Conservation (phyloP, 2,888 invertebrate species). For the Drosophila mayaguana region DNA sequence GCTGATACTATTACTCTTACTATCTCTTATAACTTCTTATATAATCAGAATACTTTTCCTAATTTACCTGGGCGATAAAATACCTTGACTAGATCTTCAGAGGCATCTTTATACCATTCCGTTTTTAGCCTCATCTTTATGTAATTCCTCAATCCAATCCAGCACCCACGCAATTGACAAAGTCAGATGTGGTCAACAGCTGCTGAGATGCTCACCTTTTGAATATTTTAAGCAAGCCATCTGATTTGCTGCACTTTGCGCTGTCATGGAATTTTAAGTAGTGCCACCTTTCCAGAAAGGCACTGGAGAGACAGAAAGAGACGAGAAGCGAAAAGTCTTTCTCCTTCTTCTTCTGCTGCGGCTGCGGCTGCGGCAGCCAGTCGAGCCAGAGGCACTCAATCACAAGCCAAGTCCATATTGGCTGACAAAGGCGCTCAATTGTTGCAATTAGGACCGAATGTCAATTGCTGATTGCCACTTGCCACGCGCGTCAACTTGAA, state of each 20-base stretch:
- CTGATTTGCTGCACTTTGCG: conserved; percentile 31
- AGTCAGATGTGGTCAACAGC: conserved; percentile 18
- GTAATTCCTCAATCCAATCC: not conserved
- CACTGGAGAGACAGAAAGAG: not conserved
- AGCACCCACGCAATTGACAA: conserved; percentile 8
- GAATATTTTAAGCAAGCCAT: conserved; percentile 11
- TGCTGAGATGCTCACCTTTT: conserved; percentile 18
- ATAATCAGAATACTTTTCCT: too few species aligned
- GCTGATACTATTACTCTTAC: too few species aligned
- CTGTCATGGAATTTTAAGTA: conserved; percentile 26
- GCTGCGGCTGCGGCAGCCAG: not conserved
- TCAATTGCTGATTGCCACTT: conserved; percentile 69
- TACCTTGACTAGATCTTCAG: not conserved
- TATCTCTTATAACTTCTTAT: too few species aligned
- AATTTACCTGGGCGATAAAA: too few species aligned
- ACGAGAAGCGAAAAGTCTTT: not conserved
- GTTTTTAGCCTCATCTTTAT: not conserved
- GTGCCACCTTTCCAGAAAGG: not conserved
- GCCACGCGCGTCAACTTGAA: conserved; percentile 47
- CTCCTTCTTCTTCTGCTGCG: conserved; percentile 10
- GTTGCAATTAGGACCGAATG: conserved; percentile 65
- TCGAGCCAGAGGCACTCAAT: conserved; percentile 25
- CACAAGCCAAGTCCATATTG: conserved; percentile 14
- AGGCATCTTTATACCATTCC: not conserved
- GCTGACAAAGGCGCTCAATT: conserved; percentile 49